phyloP scores from a whole-genome alignment of 2,113 vertebrate genomes.

The Trichechus manatus region DNA sequence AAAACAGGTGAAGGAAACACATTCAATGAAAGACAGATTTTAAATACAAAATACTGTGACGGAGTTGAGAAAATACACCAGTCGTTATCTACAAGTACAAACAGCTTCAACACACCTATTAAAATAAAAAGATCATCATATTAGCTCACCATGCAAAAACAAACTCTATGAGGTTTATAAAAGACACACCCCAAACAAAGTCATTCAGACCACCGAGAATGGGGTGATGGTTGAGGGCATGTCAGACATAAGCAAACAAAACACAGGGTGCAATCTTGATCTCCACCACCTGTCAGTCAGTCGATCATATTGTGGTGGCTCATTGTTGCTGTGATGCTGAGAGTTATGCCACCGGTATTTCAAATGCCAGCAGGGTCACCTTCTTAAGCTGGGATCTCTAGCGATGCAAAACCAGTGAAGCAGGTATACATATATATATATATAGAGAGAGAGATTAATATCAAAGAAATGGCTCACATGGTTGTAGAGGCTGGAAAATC shows the following conservation, averaged over 20 bases:
- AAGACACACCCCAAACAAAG: background rate
- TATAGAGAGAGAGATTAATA: no score
- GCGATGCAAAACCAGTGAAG: no score
- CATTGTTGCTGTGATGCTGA: background rate
- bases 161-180: background rate
- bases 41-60: no score
- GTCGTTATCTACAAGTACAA: background rate
- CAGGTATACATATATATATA: no score
- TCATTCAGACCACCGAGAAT: background rate
- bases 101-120: background rate
- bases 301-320: background rate
- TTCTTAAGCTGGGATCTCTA: no score
- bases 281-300: background rate
- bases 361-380: background rate
- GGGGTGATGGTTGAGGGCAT: background rate
- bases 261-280: background rate
- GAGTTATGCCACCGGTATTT: background rate
- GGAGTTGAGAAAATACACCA: no score
- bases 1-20: background rate
- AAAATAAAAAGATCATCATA: background rate
- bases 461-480: no score
- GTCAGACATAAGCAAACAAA: background rate
- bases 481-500: no score
- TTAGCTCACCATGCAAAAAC: background rate
- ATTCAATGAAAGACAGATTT: background rate